These are phyloP conservation scores for Quadroppia sp. DNA, from an alignment of 2,888 invertebrate genomes.

Conservation along the genomic window DNA sequence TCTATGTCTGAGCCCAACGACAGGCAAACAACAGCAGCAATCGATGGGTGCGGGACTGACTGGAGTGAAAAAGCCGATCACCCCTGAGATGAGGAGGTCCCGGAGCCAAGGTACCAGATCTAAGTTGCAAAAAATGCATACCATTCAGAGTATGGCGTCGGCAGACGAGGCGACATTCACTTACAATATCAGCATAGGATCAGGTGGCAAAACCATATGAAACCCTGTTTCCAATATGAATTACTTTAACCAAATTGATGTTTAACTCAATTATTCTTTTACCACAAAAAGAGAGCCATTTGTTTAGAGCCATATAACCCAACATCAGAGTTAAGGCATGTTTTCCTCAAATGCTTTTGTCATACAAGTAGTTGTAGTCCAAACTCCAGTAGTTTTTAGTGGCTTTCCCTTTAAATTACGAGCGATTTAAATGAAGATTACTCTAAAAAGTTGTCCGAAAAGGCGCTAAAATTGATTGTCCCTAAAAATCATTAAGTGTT, in stretches of 20 bases:
- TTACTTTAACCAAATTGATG: not conserved
- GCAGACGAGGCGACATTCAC: constrained; percentile 18
- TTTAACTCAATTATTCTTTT: constrained; percentile 3
- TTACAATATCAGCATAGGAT: constrained; percentile 46
- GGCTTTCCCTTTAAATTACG: too few relatives aligned
- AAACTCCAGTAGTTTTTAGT: not conserved
- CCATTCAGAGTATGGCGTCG: constrained; percentile 42
- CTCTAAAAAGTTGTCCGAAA: not conserved
- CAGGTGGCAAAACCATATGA: constrained; percentile 47
- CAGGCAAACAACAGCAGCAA: constrained; percentile 50
- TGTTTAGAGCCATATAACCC: too few relatives aligned
- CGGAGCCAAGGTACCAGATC: constrained; percentile 85
- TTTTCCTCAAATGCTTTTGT: not conserved
- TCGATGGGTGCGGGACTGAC: constrained; percentile 48
- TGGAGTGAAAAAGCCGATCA: constrained; percentile 53
- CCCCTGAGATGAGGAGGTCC: constrained; percentile 69
- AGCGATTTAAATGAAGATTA: not conserved
- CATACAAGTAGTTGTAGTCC: not conserved
- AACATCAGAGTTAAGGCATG: constrained; percentile 5
- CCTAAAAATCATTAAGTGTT: not conserved
- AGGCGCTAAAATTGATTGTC: not conserved
- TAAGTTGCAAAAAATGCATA: constrained; percentile 48
- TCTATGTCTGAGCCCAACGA: constrained; percentile 66
- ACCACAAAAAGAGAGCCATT: too few relatives aligned
- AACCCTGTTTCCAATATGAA: not conserved